Evolutionary conservation across 2,888 invertebrate genomes (phyloP), one percentile per base, ranked within the genome.

Genomic region (Rhaphigaster nebulosa): DNA sequence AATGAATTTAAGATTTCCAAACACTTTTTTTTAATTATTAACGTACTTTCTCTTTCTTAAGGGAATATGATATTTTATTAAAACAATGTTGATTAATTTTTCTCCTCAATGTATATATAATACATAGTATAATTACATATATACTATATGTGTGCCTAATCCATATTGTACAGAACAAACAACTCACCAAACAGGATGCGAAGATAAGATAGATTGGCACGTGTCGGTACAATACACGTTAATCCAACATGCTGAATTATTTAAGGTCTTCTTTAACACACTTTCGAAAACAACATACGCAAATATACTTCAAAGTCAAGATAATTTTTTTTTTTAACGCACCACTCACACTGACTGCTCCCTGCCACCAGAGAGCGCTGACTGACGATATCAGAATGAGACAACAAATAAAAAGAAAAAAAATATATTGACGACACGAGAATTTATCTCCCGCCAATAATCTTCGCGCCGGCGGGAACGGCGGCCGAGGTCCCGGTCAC

Each of bases 401-500:
- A 76, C 34, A 29, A 65, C 29, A 76, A 76, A 76, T 38, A 76
- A 76, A 76, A 76, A 38, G n/a, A 76, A 76, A 76, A 56, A 34
- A 34, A 34, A n/a, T 12, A 65, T 18, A 65, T 38, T 76, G 70
- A 76, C 70, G 70, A 70, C 70, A 76, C 26, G 70, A 38, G 38
- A 23, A 76, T 38, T 76, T 76, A 76, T 76, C 70, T 70, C 70
- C 34, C 70, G 70, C 70, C 34, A 70, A 70, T 34, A 18, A 34
- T 18, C 5, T 34, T 76, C 34, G 38, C 70, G 70, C 70, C 70
- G 70, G 70, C 70, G 70, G 34, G 70, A 76, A 76, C 20, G 6
- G 70, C 1, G 70, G 10, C 2, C 34, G 70, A 76, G 70, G 70
- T 76, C 70, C 70, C 20, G 15, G 20, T 38, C 6, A 38, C 34